Evolutionary conservation across 2,888 invertebrate genomes (phyloP), one percentile per base, ranked within the genome.

Genomic region (Macroteleia sp.): DNA sequence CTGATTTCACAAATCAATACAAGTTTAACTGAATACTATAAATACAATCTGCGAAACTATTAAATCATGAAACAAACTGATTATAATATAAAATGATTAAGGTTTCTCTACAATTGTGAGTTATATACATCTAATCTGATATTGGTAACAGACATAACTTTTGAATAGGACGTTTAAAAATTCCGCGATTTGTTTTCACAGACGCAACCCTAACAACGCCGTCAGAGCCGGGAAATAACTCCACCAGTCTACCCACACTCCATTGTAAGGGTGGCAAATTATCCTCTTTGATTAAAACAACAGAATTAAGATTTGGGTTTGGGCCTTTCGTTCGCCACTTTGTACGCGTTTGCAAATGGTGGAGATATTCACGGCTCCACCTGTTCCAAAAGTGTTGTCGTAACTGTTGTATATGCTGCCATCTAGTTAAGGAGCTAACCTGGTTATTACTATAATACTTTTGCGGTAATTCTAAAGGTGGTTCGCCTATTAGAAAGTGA

Each of bases 351-450:
- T 57, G 57, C 1, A 42, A n/a, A 16, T 57, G 57, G 19, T 57
- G 57, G 1, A 57, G 30, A 42, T 57, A 57, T 25, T 30, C 57
- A 8, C n/a, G 17, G n/a, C 19, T 34, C 32, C 50, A 50, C 16
- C 34, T 17, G 12, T 30, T 9, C 50, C 50, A 50, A 17, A 32
- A 50, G 19, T 50, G 30, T 19, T 50, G 34, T 3, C 17, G 14
- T 10, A 50, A 19, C n/a, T 50, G 5, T 10, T 50, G 50, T 2
- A 50, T 3, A 50, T 50, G 50, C 17, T 50, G 10, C 50, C 48
- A 48, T 3, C 48, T 10, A 6, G 17, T n/a, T 12, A 44, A 44
- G 22, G 87, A 0, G 86, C 85, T 3, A 87, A 36, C 36, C 12
- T 36, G 10, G 14, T 36, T 12, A 41, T 44, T 44, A 8, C 12